Base-by-base conservation (phyloP, 1,140 invertebrate genomes). In the Gonatopus flavifemur region DNA sequence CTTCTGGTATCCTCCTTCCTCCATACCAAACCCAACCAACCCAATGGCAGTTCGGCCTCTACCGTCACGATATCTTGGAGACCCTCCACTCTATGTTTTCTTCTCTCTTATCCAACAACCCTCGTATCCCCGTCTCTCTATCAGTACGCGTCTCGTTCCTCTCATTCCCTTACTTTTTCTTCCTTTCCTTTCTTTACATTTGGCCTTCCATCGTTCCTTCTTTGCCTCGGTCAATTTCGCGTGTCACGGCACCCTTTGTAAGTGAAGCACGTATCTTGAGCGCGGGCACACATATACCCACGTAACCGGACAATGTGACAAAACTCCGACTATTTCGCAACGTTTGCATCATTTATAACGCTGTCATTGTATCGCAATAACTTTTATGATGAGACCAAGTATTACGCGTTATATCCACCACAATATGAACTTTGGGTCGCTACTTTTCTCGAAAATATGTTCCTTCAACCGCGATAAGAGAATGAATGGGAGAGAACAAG, bases 361-460 rank as follows among this genome's bases (percentile, higher is more conserved):
- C 45, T 28, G 59, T 60, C 59, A 62, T 62, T 57, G 59, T 61
- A 51, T 55, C 47, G 54, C 58, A 48, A 62, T 62, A 62, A 62
- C 59, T 62, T 57, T 38, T 55, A 38, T 43, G 59, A 62, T 47
- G 59, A 61, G 58, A 49, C 57, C 58, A 58, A n/a, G n/a, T n/a
- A n/a, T n/a, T n/a, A n/a, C n/a, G n/a, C n/a, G n/a, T n/a, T n/a
- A n/a, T n/a, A n/a, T n/a, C n/a, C n/a, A n/a, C n/a, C n/a, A n/a
- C n/a, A n/a, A n/a, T n/a, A n/a, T n/a, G n/a, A n/a, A n/a, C n/a
- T n/a, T n/a, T n/a, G n/a, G n/a, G n/a, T n/a, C n/a, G n/a, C n/a
- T n/a, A n/a, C n/a, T n/a, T n/a, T n/a, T n/a, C n/a, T n/a, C n/a
- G n/a, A n/a, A n/a, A n/a, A n/a, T n/a, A n/a, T n/a, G n/a, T n/a